Evolutionary conservation across 1,140 invertebrate species (phyloP).

Genomic region (Metopolophium dirhodum): DNA sequence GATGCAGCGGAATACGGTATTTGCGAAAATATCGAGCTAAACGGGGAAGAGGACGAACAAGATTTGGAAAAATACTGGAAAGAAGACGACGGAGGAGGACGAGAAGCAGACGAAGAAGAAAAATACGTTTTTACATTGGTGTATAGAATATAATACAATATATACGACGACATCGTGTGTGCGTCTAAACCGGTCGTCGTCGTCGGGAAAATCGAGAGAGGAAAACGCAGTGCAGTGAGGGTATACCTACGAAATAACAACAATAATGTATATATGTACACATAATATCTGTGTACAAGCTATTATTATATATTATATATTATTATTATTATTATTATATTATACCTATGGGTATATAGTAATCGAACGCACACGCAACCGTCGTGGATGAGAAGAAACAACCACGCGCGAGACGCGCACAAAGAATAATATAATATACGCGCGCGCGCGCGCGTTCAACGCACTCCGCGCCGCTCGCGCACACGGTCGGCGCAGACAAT

Average conservation of each 20-base stretch:
- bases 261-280: neutral
- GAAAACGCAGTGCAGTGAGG: neutral
- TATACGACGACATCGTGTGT: neutral
- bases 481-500: conserved; percentile 11
- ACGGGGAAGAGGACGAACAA: neutral
- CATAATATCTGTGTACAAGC: too few relatives aligned
- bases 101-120: neutral
- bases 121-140: neutral
- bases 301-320: neutral
- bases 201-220: neutral
- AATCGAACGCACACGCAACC: neutral
- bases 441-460: conserved; percentile 35
- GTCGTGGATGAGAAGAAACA: neutral
- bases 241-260: neutral
- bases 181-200: neutral
- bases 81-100: neutral
- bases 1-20: neutral
- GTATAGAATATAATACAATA: neutral
- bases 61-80: neutral
- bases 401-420: neutral
- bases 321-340: neutral
- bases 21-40: neutral
- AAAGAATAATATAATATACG: neutral
- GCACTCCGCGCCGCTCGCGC: neutral
- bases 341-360: neutral